These are phyloP conservation scores for Drosophila insularis DNA, from an alignment of 1,140 invertebrate genomes.

Conservation along the genomic window DNA sequence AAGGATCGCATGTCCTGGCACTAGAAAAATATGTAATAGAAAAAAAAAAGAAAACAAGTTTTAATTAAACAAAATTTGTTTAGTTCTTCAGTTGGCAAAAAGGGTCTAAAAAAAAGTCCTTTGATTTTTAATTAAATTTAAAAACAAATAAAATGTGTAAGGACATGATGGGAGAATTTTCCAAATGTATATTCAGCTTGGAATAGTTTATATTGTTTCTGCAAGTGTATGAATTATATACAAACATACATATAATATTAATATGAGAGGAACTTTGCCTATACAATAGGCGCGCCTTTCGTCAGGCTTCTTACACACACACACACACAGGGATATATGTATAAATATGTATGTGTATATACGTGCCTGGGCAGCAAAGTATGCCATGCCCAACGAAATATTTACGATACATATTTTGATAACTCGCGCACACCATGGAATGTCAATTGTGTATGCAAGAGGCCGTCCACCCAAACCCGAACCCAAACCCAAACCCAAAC, in stretches of 20 bases:
- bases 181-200: background rate
- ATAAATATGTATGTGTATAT: slow-evolving; percentile 19
- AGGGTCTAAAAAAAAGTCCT: background rate
- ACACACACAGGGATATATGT: background rate
- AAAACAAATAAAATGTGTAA: too few relatives aligned
- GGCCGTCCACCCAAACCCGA: background rate
- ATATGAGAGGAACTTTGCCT: background rate
- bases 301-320: slow-evolving; percentile 17
- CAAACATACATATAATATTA: background rate
- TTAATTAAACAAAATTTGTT: background rate
- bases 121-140: slow-evolving; percentile 3
- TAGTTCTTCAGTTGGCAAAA: too few relatives aligned
- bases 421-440: slow-evolving; percentile 42
- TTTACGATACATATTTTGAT: slow-evolving; percentile 48
- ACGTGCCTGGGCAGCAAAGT: slow-evolving; percentile 36
- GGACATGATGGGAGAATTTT: too few relatives aligned
- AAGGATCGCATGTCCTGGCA: too few relatives aligned
- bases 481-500: too few relatives aligned
- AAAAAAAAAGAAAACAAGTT: background rate
- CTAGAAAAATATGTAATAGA: too few relatives aligned
- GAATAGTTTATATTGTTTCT: background rate
- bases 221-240: background rate
- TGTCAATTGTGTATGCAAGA: slow-evolving; percentile 43
- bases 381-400: slow-evolving; percentile 30
- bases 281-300: slow-evolving; percentile 15